Evolutionary conservation across 2,888 invertebrate species (phyloP).

Genomic region (Drosophila flavopinicola): DNA sequence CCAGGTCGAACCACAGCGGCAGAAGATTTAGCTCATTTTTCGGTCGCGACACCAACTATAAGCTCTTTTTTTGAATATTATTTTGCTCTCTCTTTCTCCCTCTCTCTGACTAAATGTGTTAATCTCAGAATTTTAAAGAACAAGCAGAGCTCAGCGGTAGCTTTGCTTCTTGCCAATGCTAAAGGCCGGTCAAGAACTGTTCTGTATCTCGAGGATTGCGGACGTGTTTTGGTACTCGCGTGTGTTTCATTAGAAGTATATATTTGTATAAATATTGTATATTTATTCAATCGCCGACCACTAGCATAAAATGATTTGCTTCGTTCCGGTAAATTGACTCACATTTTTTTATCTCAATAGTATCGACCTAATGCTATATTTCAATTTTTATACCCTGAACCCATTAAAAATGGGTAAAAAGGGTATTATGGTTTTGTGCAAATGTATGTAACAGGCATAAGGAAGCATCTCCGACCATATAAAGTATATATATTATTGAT

Average conservation of each 20-base stretch:
- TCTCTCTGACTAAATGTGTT: conserved; percentile 6
- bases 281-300: conserved; percentile 5
- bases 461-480: no score
- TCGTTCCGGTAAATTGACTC: conserved; percentile 27
- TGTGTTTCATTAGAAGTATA: conserved; percentile 2
- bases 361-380: conserved; percentile 9
- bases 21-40: conserved; percentile 47
- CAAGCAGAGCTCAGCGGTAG: conserved; percentile 12
- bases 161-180: conserved; percentile 28
- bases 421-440: no score
- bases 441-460: no score
- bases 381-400: conserved; percentile 10
- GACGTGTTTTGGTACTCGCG: conserved; percentile 58
- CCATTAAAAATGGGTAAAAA: no score
- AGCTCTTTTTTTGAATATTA: conserved; percentile 11
- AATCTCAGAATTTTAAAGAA: conserved; percentile 16
- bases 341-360: conserved; percentile 6
- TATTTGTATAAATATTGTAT: conserved; percentile 1
- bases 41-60: conserved; percentile 11
- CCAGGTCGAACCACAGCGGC: conserved; percentile 36
- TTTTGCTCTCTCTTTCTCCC: conserved; percentile 3
- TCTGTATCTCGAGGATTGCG: conserved; percentile 67
- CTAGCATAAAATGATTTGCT: conserved; percentile 18
- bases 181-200: conserved; percentile 65
- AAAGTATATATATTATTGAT: no score